Percentiles rank a stretch among this genome's conserved stretches.
Conservation (phyloP, 2,113 vertebrate genomes). For the Erinaceus europaeus region DNA sequence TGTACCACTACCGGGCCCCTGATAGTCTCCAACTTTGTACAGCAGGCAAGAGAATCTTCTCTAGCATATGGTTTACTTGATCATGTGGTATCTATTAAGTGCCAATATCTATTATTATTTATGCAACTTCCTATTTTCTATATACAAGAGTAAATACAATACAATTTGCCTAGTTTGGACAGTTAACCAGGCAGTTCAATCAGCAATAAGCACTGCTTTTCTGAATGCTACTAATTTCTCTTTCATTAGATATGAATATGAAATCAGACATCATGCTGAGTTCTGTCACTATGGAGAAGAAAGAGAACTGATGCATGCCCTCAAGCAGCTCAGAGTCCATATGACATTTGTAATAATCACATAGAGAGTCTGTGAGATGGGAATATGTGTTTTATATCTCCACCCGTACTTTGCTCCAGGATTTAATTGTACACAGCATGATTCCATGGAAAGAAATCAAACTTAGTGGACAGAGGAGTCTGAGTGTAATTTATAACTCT, state of each 20-base stretch:
- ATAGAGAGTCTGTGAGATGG: background rate
- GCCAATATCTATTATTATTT: background rate
- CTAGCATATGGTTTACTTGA: background rate
- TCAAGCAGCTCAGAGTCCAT: no score
- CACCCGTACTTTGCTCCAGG: no score
- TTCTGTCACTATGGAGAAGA: rapidly evolving
- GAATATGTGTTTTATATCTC: background rate
- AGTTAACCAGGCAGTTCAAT: background rate
- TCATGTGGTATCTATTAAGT: background rate
- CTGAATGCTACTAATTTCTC: background rate
- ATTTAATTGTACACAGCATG: background rate
- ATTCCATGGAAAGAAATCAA: background rate
- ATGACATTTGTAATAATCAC: background rate
- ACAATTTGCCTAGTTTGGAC: background rate
- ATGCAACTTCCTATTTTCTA: background rate
- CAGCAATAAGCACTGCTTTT: background rate
- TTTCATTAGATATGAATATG: background rate
- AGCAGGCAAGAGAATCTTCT: background rate
- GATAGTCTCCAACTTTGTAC: background rate
- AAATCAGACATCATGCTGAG: background rate
- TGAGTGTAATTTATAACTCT: background rate
- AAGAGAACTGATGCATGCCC: background rate
- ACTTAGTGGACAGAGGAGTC: background rate
- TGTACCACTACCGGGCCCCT: no score
- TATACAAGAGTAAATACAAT: background rate